Evolutionary conservation across 2,888 invertebrate species (phyloP).

Genomic region (Temnothorax rugatulus): DNA sequence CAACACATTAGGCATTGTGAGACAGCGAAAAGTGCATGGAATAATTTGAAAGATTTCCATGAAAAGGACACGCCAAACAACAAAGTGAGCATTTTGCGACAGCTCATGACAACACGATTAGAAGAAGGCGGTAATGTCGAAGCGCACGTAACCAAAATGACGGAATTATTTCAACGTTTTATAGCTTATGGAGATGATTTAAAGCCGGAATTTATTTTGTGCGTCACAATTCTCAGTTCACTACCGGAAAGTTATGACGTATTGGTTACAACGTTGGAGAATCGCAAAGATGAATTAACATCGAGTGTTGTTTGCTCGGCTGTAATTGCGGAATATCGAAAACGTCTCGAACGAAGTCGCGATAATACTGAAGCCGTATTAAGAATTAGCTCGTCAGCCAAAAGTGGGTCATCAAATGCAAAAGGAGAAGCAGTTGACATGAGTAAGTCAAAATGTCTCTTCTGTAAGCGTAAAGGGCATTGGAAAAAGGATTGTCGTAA

Average conservation of each 20-base stretch:
- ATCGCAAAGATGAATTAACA: conserved; percentile 40
- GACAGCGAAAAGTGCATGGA: conserved; percentile 23
- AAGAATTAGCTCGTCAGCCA: neutral
- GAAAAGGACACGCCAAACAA: conserved; percentile 19
- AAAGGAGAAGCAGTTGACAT: neutral
- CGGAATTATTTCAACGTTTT: conserved; percentile 10
- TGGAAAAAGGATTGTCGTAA: conserved; percentile 24
- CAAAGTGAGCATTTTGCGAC: neutral
- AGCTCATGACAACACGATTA: conserved; percentile 19
- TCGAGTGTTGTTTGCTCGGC: neutral
- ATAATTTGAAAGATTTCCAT: conserved; percentile 6
- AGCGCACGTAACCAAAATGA: neutral
- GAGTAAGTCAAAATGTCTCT: conserved; percentile 3
- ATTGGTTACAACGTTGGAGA: conserved; percentile 39
- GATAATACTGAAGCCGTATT: conserved; percentile 24
- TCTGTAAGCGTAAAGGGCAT: neutral
- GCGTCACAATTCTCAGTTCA: conserved; percentile 44
- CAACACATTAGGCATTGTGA: conserved; percentile 25
- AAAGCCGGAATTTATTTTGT: conserved; percentile 18
- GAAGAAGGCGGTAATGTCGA: conserved; percentile 1
- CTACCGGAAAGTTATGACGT: conserved; percentile 41
- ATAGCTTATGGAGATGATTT: conserved; percentile 24
- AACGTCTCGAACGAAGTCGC: conserved; percentile 15
- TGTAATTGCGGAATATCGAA: conserved; percentile 19
- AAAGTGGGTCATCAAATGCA: neutral